Percentiles rank a stretch among this genome's conserved stretches.
Conservation (phyloP, 2,888 invertebrate species). For the Lordiphosa andalusiaca region DNA sequence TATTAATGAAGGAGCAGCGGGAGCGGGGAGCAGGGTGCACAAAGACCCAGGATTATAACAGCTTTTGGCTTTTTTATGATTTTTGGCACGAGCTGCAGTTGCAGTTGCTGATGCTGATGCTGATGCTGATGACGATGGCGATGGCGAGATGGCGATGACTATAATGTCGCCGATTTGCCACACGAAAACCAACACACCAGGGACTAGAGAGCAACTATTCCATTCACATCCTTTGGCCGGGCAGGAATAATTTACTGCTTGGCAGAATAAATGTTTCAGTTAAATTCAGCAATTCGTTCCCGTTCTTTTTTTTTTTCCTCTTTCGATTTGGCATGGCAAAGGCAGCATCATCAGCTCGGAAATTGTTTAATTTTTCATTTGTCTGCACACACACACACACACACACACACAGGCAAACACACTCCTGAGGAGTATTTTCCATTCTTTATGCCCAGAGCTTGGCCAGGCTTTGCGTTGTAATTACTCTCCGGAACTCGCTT, state of each 20-base stretch:
- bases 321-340: constrained; percentile 5
- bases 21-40: background rate
- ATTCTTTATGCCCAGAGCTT: constrained; percentile 15
- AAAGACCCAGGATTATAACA: constrained; percentile 9
- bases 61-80: constrained; percentile 42
- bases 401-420: constrained; percentile 13
- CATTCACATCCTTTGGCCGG: constrained; percentile 33
- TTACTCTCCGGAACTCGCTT: constrained; percentile 59
- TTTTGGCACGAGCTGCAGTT: constrained; percentile 53
- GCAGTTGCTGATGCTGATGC: constrained; percentile 22
- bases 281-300: constrained; percentile 70
- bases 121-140: background rate
- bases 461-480: constrained; percentile 48
- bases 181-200: constrained; percentile 40
- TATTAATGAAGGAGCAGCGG: constrained; percentile 39
- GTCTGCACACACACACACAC: constrained; percentile 27
- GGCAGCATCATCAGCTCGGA: constrained; percentile 36
- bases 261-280: constrained; percentile 68
- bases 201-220: constrained; percentile 12
- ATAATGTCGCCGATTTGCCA: constrained; percentile 67
- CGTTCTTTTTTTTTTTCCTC: background rate
- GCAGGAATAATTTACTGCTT: constrained; percentile 68
- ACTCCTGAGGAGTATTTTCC: constrained; percentile 9
- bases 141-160: constrained; percentile 21
- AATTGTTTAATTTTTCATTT: constrained; percentile 76